Conservation (phyloP, 2,888 invertebrate genomes). For the Orgyia antiqua region DNA sequence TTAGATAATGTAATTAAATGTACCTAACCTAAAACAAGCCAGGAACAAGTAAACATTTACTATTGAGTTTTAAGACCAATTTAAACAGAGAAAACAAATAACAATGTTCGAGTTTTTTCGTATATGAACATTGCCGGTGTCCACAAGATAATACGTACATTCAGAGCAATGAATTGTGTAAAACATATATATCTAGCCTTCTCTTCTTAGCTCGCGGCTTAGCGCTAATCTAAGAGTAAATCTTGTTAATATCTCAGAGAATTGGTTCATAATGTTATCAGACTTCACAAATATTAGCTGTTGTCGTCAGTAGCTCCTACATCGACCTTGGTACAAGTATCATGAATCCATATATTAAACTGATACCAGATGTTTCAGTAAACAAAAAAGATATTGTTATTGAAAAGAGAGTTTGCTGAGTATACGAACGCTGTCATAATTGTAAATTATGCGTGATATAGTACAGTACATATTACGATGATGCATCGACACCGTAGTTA, state of each 20-base stretch:
- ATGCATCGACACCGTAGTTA: no score
- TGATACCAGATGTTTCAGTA: slow-evolving; percentile 41
- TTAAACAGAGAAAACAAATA: no score
- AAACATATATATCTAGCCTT: slow-evolving; percentile 48
- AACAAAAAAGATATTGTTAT: slow-evolving; percentile 40
- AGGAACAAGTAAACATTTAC: no score
- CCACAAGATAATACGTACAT: no score
- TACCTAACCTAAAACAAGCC: no score
- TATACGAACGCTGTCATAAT: slow-evolving; percentile 9
- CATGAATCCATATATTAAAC: slow-evolving; percentile 48
- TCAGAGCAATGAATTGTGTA: slow-evolving; percentile 33
- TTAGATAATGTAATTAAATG: no score
- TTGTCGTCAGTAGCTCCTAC: slow-evolving; percentile 56
- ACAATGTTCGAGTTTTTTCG: no score
- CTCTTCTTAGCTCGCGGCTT: slow-evolving; percentile 59
- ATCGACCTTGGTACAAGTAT: slow-evolving; percentile 48
- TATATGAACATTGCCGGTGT: no score
- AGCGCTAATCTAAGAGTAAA: slow-evolving; percentile 70
- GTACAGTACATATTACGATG: no score
- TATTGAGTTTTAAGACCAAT: no score
- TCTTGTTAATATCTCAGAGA: slow-evolving; percentile 65
- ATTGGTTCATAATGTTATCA: slow-evolving; percentile 75
- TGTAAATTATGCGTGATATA: slow-evolving; percentile 20
- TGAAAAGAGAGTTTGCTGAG: slow-evolving; percentile 36
- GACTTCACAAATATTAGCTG: slow-evolving; percentile 63